These are phyloP conservation scores for Eublepharis macularius DNA, from an alignment of 2,113 vertebrate genomes.

Conservation along the genomic window DNA sequence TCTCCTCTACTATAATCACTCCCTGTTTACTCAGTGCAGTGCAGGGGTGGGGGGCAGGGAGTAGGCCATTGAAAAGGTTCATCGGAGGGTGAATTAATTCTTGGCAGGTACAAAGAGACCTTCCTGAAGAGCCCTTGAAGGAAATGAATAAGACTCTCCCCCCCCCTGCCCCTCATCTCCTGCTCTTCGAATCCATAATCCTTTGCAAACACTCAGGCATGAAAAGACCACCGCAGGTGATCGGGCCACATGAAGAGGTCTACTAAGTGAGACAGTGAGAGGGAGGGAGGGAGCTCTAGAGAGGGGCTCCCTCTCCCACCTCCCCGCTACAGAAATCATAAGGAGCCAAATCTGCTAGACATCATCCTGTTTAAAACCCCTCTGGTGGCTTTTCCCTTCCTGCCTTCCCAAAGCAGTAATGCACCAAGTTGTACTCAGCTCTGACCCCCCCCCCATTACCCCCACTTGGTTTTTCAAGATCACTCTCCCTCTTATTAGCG, in stretches of 20 bases:
- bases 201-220: background rate
- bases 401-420: no score
- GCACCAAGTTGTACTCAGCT: no score
- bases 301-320: background rate
- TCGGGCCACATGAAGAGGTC: background rate
- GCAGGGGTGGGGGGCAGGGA: background rate
- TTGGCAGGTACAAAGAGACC: constrained; percentile 32
- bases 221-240: background rate
- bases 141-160: constrained; percentile 42
- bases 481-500: no score
- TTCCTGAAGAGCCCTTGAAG: constrained; percentile 49
- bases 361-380: background rate
- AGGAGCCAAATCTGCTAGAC: background rate
- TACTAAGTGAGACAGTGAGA: background rate
- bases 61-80: background rate
- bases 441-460: no score
- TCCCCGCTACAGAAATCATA: background rate
- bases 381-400: no score
- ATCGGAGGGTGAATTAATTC: constrained; percentile 48
- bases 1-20: background rate
- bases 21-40: background rate
- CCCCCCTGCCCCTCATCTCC: background rate
- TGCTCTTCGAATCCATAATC: background rate
- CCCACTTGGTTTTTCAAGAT: no score
- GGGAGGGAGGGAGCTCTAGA: no score